phyloP scores from a whole-genome alignment of 2,888 invertebrate species.

The Argyresthia goedartella region DNA sequence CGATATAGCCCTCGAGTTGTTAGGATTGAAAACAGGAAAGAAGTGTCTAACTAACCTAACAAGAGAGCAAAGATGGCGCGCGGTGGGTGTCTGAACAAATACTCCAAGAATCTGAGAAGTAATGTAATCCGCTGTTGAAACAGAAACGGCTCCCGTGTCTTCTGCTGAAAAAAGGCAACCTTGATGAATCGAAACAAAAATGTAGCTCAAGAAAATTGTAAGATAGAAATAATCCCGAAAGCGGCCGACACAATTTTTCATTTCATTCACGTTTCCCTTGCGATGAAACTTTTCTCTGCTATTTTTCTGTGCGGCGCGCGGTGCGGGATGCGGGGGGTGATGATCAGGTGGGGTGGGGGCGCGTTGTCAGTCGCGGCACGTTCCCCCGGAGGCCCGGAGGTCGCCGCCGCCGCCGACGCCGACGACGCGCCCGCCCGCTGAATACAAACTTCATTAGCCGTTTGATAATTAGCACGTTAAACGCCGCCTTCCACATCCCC shows the following conservation, averaged over 20 bases:
- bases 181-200: constrained; percentile 61
- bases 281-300: constrained; percentile 72
- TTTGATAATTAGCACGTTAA: constrained; percentile 72
- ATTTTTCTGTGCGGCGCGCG: constrained; percentile 63
- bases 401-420: constrained; percentile 19
- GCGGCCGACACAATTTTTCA: constrained; percentile 66
- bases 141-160: constrained; percentile 3
- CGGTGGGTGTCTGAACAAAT: background rate
- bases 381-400: constrained; percentile 39
- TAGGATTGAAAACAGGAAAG: too few relatives aligned
- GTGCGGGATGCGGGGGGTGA: constrained; percentile 41
- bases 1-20: too few relatives aligned
- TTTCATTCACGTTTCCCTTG: constrained; percentile 68
- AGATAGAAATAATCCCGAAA: constrained; percentile 64
- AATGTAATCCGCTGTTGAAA: background rate
- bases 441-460: constrained; percentile 72
- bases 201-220: constrained; percentile 53
- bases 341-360: constrained; percentile 53
- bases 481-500: constrained; percentile 48
- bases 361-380: constrained; percentile 62
- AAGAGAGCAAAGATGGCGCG: background rate
- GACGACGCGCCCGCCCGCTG: constrained; percentile 48
- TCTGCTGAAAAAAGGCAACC: constrained; percentile 26
- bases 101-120: background rate
- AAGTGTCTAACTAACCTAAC: background rate